Evolutionary conservation across 2,888 invertebrate genomes (phyloP).

Genomic region (Sipha maydis): DNA sequence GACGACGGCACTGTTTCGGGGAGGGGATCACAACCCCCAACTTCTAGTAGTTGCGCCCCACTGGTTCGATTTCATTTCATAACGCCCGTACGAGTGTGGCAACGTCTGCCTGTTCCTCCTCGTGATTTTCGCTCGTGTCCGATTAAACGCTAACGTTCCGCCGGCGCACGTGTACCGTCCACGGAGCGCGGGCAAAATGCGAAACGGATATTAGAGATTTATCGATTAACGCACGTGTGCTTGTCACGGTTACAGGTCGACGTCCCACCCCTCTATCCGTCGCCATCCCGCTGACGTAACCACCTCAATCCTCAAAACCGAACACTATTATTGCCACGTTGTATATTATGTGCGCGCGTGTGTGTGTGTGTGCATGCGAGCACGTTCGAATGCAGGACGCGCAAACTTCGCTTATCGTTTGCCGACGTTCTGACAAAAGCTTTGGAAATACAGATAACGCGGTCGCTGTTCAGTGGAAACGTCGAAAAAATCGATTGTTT

Average conservation of each 20-base stretch:
- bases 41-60: neutral
- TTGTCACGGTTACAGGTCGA: neutral
- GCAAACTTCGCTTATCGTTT: neutral
- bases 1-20: too few species aligned
- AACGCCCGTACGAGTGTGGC: neutral
- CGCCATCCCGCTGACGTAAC: neutral
- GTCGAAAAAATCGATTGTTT: neutral
- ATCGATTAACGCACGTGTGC: conserved; percentile 17
- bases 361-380: neutral
- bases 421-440: neutral
- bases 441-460: neutral
- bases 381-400: neutral
- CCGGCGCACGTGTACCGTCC: neutral
- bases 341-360: neutral
- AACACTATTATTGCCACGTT: too few species aligned
- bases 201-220: conserved; percentile 55
- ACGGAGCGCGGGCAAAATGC: neutral
- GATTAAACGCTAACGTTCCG: conserved; percentile 5
- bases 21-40: too few species aligned
- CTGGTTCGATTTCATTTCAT: neutral
- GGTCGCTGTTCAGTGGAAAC: neutral
- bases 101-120: too few species aligned
- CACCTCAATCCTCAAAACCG: too few species aligned
- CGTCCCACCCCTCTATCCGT: neutral
- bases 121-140: neutral